These are phyloP conservation scores for Bursaphelenchus okinawaensis DNA, from an alignment of 2,888 invertebrate species.

Conservation along the genomic window DNA sequence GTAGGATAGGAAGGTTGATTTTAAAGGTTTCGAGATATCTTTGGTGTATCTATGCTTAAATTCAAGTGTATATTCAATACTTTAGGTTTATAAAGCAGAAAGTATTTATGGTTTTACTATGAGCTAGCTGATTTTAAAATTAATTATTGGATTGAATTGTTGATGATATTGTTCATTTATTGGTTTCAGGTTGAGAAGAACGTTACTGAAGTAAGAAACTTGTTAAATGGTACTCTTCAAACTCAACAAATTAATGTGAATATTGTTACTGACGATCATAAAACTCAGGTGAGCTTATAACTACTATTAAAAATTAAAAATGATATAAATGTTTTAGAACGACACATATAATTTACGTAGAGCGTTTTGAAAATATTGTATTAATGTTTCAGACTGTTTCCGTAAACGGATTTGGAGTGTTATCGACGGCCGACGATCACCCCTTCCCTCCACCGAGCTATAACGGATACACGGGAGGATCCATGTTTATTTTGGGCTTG, in stretches of 20 bases:
- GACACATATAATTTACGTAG: background rate
- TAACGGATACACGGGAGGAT: conserved; percentile 27
- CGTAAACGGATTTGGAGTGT: conserved; percentile 17
- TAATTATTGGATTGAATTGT: no score
- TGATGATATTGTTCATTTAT: no score
- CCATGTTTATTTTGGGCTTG: conserved; percentile 30
- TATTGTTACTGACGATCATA: conserved; percentile 14
- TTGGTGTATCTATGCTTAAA: no score
- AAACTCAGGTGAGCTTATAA: conserved; percentile 15
- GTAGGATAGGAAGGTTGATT: no score
- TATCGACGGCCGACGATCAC: conserved; percentile 8
- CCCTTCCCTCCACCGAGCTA: conserved; percentile 18
- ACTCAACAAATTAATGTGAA: conserved; percentile 5
- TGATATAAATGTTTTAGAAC: no score
- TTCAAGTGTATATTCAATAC: no score
- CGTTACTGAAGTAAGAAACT: conserved; percentile 13
- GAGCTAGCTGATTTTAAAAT: no score
- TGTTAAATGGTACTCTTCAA: conserved; percentile 19
- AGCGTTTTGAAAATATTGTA: background rate
- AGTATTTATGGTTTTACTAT: no score
- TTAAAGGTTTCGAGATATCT: no score
- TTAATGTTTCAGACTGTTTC: conserved; percentile 13
- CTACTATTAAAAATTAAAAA: no score
- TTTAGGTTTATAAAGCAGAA: no score
- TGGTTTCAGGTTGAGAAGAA: background rate